These are phyloP conservation scores for Spea hammondii DNA, from an alignment of 2,797 vertebrate species.

Conservation along the genomic window DNA sequence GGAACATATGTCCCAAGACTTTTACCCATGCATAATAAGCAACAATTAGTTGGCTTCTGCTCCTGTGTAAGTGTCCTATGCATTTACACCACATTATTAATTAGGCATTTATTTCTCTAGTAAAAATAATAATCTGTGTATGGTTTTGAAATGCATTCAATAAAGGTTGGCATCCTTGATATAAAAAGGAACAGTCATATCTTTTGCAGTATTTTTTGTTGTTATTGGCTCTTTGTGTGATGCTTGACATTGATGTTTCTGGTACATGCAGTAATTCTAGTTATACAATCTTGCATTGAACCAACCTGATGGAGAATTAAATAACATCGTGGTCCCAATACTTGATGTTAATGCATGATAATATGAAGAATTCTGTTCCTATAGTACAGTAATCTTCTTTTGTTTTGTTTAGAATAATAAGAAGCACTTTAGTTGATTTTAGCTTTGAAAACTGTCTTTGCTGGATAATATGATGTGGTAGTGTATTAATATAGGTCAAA, in stretches of 20 bases:
- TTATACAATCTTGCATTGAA: neutral
- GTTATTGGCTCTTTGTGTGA: constrained; percentile 2
- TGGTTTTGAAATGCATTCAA: no score
- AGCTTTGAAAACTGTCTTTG: neutral
- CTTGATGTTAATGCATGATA: neutral
- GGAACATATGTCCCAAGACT: no score
- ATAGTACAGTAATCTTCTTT: neutral
- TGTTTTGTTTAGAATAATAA: neutral
- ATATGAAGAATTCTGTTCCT: neutral
- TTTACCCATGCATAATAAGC: no score
- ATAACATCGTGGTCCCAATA: neutral
- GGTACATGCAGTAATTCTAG: neutral
- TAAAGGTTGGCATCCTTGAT: no score
- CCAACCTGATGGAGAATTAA: neutral
- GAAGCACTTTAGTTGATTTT: neutral
- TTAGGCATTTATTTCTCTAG: no score
- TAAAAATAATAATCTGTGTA: no score
- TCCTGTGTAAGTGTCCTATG: no score
- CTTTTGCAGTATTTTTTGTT: neutral
- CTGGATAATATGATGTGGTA: neutral
- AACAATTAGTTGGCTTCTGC: no score
- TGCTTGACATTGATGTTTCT: neutral
- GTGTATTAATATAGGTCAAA: neutral
- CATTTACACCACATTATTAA: no score
- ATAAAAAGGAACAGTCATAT: no score